Conservation (phyloP, 2,888 invertebrate genomes). For the Clistopyga incitator region DNA sequence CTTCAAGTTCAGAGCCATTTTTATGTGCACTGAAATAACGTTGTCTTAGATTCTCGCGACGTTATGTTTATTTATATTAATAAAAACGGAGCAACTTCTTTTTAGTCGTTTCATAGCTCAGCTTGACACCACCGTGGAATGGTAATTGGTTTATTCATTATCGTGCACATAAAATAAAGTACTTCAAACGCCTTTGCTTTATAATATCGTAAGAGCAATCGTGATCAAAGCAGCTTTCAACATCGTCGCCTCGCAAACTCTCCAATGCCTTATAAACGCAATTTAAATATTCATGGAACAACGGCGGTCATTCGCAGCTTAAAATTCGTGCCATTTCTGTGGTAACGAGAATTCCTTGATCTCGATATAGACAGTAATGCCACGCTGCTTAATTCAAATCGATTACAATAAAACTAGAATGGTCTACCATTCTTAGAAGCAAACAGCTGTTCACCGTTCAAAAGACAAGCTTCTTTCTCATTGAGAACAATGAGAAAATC, state of each 20-base stretch:
- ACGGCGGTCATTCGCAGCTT: constrained; percentile 19
- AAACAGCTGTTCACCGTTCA: background rate
- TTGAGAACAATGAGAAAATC: no score
- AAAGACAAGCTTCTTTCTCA: no score
- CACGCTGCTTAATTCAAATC: background rate
- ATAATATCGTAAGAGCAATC: constrained; percentile 30
- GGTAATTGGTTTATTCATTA: constrained; percentile 35
- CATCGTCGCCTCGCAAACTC: constrained; percentile 25
- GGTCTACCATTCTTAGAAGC: background rate
- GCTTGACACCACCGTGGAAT: background rate
- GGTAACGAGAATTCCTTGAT: constrained; percentile 3
- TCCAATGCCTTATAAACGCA: constrained; percentile 20
- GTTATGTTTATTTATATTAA: background rate
- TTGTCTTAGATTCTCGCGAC: background rate
- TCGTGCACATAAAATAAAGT: constrained; percentile 6
- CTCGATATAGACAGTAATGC: background rate
- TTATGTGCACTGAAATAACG: background rate
- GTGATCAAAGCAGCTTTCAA: constrained; percentile 24
- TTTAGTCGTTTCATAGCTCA: background rate
- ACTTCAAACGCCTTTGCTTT: constrained; percentile 42
- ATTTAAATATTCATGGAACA: constrained; percentile 49
- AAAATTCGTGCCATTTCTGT: background rate
- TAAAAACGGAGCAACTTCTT: constrained; percentile 1
- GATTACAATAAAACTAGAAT: constrained; percentile 4
- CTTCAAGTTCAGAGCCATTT: background rate